Evolutionary conservation across 1,140 invertebrate species (phyloP).

Genomic region (Drosophila athabasca): DNA sequence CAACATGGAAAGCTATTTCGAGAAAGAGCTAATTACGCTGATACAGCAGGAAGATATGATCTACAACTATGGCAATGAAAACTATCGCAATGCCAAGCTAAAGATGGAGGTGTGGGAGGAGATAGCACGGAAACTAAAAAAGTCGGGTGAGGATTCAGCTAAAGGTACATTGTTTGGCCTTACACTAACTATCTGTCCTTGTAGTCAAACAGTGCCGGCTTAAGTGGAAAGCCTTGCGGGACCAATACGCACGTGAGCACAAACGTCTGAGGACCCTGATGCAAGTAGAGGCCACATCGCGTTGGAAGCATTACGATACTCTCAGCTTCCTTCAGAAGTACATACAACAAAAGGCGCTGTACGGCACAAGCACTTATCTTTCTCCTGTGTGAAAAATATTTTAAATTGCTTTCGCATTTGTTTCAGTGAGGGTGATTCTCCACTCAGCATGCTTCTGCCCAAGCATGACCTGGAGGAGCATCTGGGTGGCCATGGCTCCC

Average conservation of each 20-base stretch:
- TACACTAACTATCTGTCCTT: neutral
- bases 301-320: constrained; percentile 82
- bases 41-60: constrained; percentile 76
- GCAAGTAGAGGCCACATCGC: constrained; percentile 61
- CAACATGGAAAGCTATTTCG: constrained; percentile 80
- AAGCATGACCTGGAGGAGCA: constrained; percentile 70
- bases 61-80: constrained; percentile 76
- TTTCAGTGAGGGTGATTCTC: constrained; percentile 60
- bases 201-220: constrained; percentile 75
- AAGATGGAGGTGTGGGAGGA: constrained; percentile 79
- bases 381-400: neutral
- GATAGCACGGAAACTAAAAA: constrained; percentile 76
- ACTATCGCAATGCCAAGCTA: constrained; percentile 77
- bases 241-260: constrained; percentile 81
- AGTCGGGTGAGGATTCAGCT: constrained; percentile 51
- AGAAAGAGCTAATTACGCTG: constrained; percentile 75
- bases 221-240: constrained; percentile 80
- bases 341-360: constrained; percentile 77
- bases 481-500: constrained; percentile 31
- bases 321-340: constrained; percentile 74
- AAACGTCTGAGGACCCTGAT: constrained; percentile 70
- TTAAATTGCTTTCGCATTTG: neutral
- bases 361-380: constrained; percentile 7
- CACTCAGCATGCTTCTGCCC: constrained; percentile 60
- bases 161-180: neutral